These are phyloP conservation scores for Morpho helenor DNA, from an alignment of 2,888 invertebrate genomes.

Conservation along the genomic window DNA sequence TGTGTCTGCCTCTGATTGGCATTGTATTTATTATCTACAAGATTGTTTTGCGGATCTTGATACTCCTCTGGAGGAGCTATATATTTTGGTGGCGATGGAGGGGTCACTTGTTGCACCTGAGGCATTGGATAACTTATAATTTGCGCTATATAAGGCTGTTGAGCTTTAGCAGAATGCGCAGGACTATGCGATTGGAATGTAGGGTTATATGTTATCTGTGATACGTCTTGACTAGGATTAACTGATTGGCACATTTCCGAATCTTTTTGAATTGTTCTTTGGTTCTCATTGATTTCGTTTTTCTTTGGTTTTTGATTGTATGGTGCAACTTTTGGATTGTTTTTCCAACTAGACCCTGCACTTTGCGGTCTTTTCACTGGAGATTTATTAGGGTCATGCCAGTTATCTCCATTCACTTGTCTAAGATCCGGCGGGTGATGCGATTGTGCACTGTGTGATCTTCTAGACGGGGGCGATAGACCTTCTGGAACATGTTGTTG, in stretches of 20 bases:
- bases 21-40: constrained; percentile 48
- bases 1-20: constrained; percentile 41
- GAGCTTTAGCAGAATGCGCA: constrained; percentile 59
- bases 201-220: constrained; percentile 72
- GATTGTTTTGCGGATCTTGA: constrained; percentile 65
- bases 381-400: constrained; percentile 64
- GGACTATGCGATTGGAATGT: constrained; percentile 77
- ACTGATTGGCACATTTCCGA: constrained; percentile 34
- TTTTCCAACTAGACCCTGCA: constrained; percentile 67
- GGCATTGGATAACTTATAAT: constrained; percentile 71
- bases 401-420: constrained; percentile 62
- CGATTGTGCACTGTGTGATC: constrained; percentile 59
- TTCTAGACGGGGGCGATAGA: constrained; percentile 63
- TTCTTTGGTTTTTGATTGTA: constrained; percentile 63
- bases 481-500: constrained; percentile 60
- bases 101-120: constrained; percentile 57
- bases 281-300: constrained; percentile 54
- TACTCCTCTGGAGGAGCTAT: constrained; percentile 73
- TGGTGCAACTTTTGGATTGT: constrained; percentile 64
- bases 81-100: constrained; percentile 66
- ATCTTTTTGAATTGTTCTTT: constrained; percentile 50
- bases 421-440: constrained; percentile 53
- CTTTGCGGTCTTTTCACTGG: constrained; percentile 70
- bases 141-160: constrained; percentile 72
- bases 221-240: constrained; percentile 50